These are phyloP conservation scores for Epinephelus coioides DNA, from an alignment of 2,797 vertebrate genomes.

Conservation along the genomic window DNA sequence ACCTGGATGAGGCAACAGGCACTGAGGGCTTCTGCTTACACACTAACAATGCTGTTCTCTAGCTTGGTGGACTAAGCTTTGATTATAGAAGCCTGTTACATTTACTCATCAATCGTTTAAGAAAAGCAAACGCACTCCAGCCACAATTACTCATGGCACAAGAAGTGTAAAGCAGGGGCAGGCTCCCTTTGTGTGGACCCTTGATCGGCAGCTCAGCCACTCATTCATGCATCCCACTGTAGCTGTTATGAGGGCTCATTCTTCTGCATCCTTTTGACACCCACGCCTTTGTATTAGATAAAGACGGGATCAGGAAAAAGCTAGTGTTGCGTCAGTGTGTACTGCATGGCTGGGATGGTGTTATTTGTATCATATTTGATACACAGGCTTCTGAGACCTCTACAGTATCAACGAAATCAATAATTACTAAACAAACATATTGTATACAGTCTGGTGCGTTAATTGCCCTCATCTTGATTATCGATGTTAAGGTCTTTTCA, in stretches of 20 bases:
- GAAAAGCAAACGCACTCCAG: conserved; percentile 7
- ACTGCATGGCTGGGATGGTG: background rate
- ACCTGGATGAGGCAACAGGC: conserved; percentile 14
- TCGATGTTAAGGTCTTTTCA: too few species aligned
- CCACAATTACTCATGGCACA: background rate
- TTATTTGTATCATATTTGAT: too few species aligned
- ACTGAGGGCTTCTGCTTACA: conserved; percentile 13
- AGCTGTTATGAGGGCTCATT: background rate
- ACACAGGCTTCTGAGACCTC: background rate
- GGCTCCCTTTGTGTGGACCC: background rate
- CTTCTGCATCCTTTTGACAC: background rate
- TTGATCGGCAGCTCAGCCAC: background rate
- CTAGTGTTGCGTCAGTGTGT: background rate
- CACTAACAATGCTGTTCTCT: conserved; percentile 13
- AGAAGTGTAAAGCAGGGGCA: background rate
- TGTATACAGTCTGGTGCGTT: too few species aligned
- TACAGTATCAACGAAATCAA: background rate
- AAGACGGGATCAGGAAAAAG: background rate
- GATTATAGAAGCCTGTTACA: background rate
- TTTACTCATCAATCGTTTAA: conserved; percentile 14
- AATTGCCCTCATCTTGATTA: too few species aligned
- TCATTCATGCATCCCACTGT: background rate
- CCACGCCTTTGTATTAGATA: background rate
- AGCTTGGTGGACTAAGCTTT: background rate
- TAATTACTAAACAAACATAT: background rate